phyloP scores from a whole-genome alignment of 92 coral and sea anemone genomes.

The Parazoanthus swiftii region DNA sequence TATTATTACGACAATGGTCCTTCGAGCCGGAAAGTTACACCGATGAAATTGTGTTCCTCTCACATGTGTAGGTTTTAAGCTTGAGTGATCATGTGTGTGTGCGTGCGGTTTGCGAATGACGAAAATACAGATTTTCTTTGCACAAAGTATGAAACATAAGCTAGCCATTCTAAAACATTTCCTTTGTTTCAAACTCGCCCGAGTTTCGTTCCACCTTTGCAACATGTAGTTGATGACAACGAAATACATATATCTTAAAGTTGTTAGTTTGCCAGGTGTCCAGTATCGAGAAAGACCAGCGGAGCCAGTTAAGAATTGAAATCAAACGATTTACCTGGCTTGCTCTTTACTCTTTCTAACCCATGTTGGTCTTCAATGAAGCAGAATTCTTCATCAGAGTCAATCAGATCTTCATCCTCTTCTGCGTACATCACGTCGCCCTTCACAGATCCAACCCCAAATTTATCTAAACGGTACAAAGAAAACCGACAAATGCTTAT shows the following conservation, averaged over 20 bases:
- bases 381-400: conserved; percentile 89
- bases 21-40: too few species aligned
- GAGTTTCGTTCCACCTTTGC: too few species aligned
- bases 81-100: too few species aligned
- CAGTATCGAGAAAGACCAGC: not conserved
- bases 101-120: too few species aligned
- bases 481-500: not conserved
- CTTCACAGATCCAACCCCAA: not conserved
- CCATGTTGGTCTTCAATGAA: conserved; percentile 80
- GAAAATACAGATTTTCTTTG: too few species aligned
- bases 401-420: conserved; percentile 65
- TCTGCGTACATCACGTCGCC: conserved; percentile 40
- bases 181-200: too few species aligned
- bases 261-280: not conserved
- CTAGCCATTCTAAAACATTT: too few species aligned
- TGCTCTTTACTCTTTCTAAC: not conserved
- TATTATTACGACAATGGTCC: too few species aligned
- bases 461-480: conserved; percentile 12
- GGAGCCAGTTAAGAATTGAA: not conserved
- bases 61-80: too few species aligned
- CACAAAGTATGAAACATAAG: too few species aligned
- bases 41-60: too few species aligned
- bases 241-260: not conserved
- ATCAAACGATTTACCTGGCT: not conserved
- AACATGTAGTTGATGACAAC: not conserved